phyloP scores from a whole-genome alignment of 2,888 invertebrate genomes.

The Nematopogon swammerdamellus region DNA sequence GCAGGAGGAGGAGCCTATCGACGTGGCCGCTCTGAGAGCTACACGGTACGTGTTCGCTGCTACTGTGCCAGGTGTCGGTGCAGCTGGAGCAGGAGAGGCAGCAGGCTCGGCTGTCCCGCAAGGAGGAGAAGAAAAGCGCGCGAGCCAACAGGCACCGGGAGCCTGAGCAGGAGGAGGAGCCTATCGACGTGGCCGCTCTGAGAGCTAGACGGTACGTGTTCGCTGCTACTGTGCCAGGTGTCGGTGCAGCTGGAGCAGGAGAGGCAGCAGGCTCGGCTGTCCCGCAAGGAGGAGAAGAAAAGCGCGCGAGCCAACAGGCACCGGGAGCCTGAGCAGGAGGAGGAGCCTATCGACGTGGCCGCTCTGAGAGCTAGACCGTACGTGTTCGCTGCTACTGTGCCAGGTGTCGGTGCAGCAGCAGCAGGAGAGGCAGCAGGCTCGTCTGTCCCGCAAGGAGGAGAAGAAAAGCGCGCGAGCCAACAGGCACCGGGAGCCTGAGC shows the following conservation, averaged over 20 bases:
- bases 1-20: conserved; percentile 48
- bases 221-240: conserved; percentile 77
- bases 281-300: conserved; percentile 83
- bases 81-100: conserved; percentile 81
- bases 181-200: conserved; percentile 50
- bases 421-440: too few species aligned
- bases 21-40: conserved; percentile 51
- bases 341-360: conserved; percentile 48
- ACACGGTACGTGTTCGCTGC: conserved; percentile 38
- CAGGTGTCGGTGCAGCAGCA: too few species aligned
- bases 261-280: conserved; percentile 71
- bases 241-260: conserved; percentile 83
- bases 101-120: conserved; percentile 72
- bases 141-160: conserved; percentile 32
- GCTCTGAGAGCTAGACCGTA: conserved; percentile 54
- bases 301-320: conserved; percentile 40
- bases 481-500: too few species aligned
- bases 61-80: conserved; percentile 79
- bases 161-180: conserved; percentile 45
- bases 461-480: too few species aligned
- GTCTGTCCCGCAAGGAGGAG: too few species aligned
- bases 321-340: conserved; percentile 41
- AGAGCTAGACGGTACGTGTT: conserved; percentile 45
- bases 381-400: too few species aligned
- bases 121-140: conserved; percentile 77